Percentiles rank a stretch among this genome's conserved stretches.
phyloP scores from a whole-genome alignment of 2,797 vertebrate genomes.

The Masticophis lateralis region DNA sequence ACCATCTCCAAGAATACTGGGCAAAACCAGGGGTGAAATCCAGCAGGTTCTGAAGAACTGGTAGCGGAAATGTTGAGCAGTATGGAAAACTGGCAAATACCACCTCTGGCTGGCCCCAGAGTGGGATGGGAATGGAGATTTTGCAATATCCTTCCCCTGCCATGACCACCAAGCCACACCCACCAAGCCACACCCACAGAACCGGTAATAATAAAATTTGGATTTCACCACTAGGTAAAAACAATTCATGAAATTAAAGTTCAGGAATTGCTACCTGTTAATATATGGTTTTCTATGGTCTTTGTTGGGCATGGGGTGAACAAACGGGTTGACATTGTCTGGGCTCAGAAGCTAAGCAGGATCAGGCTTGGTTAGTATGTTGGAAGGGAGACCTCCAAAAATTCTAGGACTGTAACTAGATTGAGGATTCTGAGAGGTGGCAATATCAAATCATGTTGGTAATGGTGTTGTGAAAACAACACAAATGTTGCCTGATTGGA shows the following conservation, averaged over 20 bases:
- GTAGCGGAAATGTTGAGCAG: too few relatives aligned
- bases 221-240: too few relatives aligned
- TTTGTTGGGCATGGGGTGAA: background rate
- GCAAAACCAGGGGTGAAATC: too few relatives aligned
- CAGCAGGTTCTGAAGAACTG: too few relatives aligned
- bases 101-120: too few relatives aligned
- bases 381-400: background rate
- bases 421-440: background rate
- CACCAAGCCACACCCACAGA: too few relatives aligned
- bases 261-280: background rate
- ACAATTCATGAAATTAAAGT: background rate
- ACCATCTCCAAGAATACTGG: too few relatives aligned
- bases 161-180: too few relatives aligned
- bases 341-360: background rate
- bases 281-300: background rate
- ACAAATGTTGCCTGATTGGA: background rate
- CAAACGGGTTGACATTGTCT: background rate
- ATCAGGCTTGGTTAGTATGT: background rate
- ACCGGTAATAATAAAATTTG: too few relatives aligned
- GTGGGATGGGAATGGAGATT: too few relatives aligned
- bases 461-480: background rate
- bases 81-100: too few relatives aligned
- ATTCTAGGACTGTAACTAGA: background rate
- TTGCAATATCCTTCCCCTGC: too few relatives aligned
- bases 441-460: background rate